Evolutionary conservation across 2,113 vertebrate genomes (phyloP), one percentile per base, ranked within the genome.

Genomic region (Ceyx melanurus): DNA sequence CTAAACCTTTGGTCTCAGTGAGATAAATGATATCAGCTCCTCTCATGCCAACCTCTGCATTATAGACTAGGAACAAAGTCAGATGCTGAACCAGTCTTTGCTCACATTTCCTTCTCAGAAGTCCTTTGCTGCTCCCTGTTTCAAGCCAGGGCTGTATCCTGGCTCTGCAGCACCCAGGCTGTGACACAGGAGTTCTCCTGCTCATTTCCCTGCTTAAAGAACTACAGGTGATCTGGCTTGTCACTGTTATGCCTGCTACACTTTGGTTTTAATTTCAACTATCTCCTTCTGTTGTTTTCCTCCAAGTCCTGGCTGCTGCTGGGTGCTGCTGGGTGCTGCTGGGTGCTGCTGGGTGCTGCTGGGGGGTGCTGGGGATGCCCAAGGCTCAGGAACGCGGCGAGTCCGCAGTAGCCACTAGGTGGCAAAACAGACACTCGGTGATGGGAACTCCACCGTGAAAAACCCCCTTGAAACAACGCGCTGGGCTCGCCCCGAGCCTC

Each of bases 371-470:
- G 23, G 0, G 25, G 64, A 10, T 74, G 82, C 10, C 67, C 6
- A 6, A 50, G 58, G n/a, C 76, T 2, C 58, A 2, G 11, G 28
- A 10, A 7, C 3, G 1, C 8, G 37, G 37, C 6, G 25, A 1
- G 83, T 13, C 35, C 0, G 31, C 61, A 23, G 1, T 9, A 74
- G 86, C 95, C 95, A 14, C 95, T 85, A 93, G 95, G 22, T 95
- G 95, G 95, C 95, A 91, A 95, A 89, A 10, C 29, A 86, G 87
- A 51, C 82, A 20, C 93, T 95, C 65, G 15, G 78, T 54, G 78
- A 18, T 13, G 15, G 26, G 1, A 46, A 22, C 5, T 6, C 1
- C 14, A 0, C 0, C 1, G 61, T 1, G 37, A 13, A 70, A 4
- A 4, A 11, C 71, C 35, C 11, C 28, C 9, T 9, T 42, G 4